These are phyloP conservation scores for Beris chalybata DNA, from an alignment of 2,888 invertebrate genomes.

Conservation along the genomic window DNA sequence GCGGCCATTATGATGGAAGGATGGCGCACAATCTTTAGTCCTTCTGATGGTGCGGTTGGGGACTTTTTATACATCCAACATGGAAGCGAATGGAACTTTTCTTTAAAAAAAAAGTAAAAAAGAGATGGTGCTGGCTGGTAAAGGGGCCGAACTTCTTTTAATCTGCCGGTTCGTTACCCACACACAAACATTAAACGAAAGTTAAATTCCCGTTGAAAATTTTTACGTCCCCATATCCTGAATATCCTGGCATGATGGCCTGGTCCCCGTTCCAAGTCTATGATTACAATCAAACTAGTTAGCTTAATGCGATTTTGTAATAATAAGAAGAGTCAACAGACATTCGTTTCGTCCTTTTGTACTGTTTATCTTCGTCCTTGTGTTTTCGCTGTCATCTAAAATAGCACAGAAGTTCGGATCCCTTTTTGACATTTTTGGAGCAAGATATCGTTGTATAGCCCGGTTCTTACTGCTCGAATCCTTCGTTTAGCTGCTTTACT, in stretches of 20 bases:
- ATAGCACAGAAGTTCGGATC: slow-evolving; percentile 33
- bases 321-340: slow-evolving; percentile 39
- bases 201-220: slow-evolving; percentile 27
- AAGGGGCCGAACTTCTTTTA: slow-evolving; percentile 19
- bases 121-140: not conserved
- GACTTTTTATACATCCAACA: too few relatives aligned
- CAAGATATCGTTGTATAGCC: not conserved
- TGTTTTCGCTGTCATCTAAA: slow-evolving; percentile 34
- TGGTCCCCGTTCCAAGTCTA: slow-evolving; percentile 23
- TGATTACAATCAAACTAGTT: slow-evolving; percentile 41
- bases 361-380: slow-evolving; percentile 37
- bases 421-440: slow-evolving; percentile 28
- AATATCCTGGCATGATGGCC: slow-evolving; percentile 10
- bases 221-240: slow-evolving; percentile 6
- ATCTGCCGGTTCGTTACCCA: slow-evolving; percentile 28
- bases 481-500: not conserved
- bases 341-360: slow-evolving; percentile 34
- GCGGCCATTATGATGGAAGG: slow-evolving; percentile 21
- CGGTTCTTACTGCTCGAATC: not conserved
- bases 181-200: slow-evolving; percentile 8
- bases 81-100: too few relatives aligned
- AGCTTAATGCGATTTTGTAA: slow-evolving; percentile 40
- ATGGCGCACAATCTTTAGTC: slow-evolving; percentile 12
- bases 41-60: not conserved
- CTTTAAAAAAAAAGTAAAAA: not conserved